Evolutionary conservation across 1,140 invertebrate genomes (phyloP), one percentile per base, ranked within the genome.

Genomic region (Doryteuthis pealeii): DNA sequence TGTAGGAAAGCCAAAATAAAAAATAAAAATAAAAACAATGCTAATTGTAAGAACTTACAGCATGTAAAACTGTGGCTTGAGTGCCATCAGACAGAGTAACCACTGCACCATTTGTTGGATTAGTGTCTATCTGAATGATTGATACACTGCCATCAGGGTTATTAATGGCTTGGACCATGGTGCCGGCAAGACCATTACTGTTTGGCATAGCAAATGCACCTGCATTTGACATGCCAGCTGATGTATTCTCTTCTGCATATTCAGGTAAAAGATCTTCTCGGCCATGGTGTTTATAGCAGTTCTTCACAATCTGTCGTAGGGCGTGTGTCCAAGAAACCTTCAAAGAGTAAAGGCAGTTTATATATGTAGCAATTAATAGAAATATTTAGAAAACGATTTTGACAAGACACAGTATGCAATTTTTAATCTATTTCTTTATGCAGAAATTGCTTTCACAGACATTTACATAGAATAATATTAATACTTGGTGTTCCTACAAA

Each of bases 231-330:
- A 26, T 3, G 28, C 58, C 58, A 15, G 3, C 4, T 40, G 35
- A 40, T 40, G 35, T 40, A 30, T 62, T 62, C 58, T 96, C 95
- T 84, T 97, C 96, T 74, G 91, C 94, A 89, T 98, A 98, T 26
- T 95, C 95, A 6, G 96, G 96, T 78, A 99, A 89, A 40, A 99
- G 90, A 88, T 99, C 97, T 89, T 98, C 96, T 80, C 97, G 91
- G 1, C 95, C 96, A 89, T 99, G 97, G 89, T 96, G 98, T 90
- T 97, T 97, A 89, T 99, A 99, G 89, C 97, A 99, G 89, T 98
- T 98, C 84, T 97, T 96, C 62, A 99, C 96, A 80, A 98, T 98
- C 89, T 98, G 95, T 31, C 97, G 90, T 72, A 99, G 89, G 26
- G 96, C 96, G 87, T 98, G 95, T 22, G 97, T 99, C 96, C 97